phyloP scores from a whole-genome alignment of 1,140 invertebrate genomes.

The Platorchestia sp. region DNA sequence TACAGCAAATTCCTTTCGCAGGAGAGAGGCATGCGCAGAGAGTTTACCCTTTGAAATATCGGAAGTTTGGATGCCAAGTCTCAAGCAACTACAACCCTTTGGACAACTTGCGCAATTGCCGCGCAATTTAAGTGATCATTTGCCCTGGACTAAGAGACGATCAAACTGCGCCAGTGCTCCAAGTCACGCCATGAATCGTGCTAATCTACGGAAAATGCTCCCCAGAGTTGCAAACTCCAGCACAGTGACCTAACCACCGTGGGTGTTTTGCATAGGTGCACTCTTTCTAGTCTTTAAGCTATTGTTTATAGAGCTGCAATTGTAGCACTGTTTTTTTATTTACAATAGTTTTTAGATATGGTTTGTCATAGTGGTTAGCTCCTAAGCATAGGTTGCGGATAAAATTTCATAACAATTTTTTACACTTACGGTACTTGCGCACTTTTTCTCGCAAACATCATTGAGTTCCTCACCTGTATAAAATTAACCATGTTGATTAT shows the following conservation, averaged over 20 bases:
- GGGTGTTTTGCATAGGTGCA: background rate
- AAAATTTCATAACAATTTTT: background rate
- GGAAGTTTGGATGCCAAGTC: background rate
- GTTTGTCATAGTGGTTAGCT: background rate
- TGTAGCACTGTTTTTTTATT: background rate
- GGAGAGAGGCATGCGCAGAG: background rate
- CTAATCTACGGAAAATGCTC: background rate
- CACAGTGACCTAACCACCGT: background rate
- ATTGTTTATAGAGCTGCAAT: background rate
- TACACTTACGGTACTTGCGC: background rate
- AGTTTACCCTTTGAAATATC: background rate
- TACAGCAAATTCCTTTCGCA: background rate
- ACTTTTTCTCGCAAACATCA: background rate
- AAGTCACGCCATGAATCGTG: constrained; percentile 23
- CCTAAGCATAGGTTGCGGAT: background rate
- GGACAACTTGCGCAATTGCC: constrained; percentile 42
- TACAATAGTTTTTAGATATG: background rate
- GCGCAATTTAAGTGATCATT: constrained; percentile 34
- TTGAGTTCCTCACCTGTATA: background rate
- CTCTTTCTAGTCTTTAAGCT: background rate
- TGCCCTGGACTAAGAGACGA: constrained; percentile 17
- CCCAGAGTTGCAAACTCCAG: background rate
- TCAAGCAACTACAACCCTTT: constrained; percentile 43
- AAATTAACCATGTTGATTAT: too few species aligned
- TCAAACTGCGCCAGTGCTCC: background rate